Base-by-base conservation (phyloP, 1,140 invertebrate species). In the Cecropterus lyciades region DNA sequence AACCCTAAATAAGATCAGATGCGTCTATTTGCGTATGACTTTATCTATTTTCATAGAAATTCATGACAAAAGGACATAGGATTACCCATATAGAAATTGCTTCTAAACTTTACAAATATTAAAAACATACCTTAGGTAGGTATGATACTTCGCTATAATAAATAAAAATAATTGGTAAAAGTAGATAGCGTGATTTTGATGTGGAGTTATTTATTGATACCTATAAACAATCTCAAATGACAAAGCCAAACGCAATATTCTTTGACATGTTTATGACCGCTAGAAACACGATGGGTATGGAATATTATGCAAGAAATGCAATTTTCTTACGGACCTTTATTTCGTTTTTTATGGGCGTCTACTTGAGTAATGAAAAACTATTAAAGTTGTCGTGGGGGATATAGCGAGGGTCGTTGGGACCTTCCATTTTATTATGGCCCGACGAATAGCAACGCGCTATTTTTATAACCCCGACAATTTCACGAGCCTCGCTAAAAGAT, bases 301-400 rank as follows among this genome's bases (percentile, higher is more conserved):
- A 73, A 74, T 69, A 86, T 91, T 89, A 91, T 91, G 87, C 88
- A 91, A 83, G 77, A 62, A 79, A 80, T 89, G 87, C 87, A 91
- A 91, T 91, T 91, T 91, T 91, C 87, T 87, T 85, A 67, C 75
- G 80, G 71, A 82, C 79, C 76, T 87, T 85, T 85, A 87, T 89
- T 78, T 69, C 73, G 67, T 77, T 88, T 89, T 89, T 91, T 89
- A 87, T 84, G 69, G 75, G 59, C 85, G 79, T 91, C 88, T 91
- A 88, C 88, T 91, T 91, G 88, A 91, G 88, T 91, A 91, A 91
- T 91, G 88, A 89, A 91, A 89, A 88, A 91, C 87, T 88, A 91
- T 91, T 84, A 91, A 91, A 88, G 68, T 82, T 75, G 27, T 75
- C 73, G 87, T 74, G 75, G 88, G 87, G 84, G 81, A 87, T 86